Percentiles rank a stretch among this genome's conserved stretches.
Conservation (phyloP, 2,888 invertebrate genomes). For the Noctua fimbriata region DNA sequence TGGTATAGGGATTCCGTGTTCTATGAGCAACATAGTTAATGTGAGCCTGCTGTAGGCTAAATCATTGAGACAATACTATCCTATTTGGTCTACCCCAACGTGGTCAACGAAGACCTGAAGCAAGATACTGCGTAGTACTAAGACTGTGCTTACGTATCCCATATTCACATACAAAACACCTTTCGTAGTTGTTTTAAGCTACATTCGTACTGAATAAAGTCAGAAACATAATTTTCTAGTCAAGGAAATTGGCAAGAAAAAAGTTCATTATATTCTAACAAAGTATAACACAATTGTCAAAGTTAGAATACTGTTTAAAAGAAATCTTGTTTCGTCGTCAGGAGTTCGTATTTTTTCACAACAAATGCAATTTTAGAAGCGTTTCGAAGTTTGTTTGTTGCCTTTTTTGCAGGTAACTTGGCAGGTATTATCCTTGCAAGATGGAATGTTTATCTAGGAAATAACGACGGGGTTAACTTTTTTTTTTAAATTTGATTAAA, state of each 20-base stretch:
- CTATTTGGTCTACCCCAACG: background rate
- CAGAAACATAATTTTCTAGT: background rate
- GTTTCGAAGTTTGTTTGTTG: conserved; percentile 44
- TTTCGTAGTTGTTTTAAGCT: background rate
- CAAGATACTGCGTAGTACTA: background rate
- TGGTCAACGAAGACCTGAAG: background rate
- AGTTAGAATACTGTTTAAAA: conserved; percentile 48
- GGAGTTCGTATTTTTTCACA: conserved; percentile 40
- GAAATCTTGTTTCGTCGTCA: conserved; percentile 50
- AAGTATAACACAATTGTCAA: conserved; percentile 27
- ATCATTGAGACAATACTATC: background rate
- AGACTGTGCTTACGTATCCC: background rate
- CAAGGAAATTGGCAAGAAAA: conserved; percentile 13
- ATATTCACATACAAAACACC: background rate
- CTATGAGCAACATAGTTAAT: background rate
- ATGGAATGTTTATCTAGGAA: background rate
- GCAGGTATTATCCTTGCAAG: background rate
- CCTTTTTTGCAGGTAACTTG: conserved; percentile 10
- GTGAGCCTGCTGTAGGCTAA: background rate
- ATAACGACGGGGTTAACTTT: background rate
- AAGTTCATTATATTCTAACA: conserved; percentile 28
- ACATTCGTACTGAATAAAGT: background rate
- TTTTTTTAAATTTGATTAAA: too few relatives aligned
- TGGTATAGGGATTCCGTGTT: background rate
- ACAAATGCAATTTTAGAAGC: conserved; percentile 57